Conservation (phyloP, 2,797 vertebrate species). For the Sebastes matsubarae region DNA sequence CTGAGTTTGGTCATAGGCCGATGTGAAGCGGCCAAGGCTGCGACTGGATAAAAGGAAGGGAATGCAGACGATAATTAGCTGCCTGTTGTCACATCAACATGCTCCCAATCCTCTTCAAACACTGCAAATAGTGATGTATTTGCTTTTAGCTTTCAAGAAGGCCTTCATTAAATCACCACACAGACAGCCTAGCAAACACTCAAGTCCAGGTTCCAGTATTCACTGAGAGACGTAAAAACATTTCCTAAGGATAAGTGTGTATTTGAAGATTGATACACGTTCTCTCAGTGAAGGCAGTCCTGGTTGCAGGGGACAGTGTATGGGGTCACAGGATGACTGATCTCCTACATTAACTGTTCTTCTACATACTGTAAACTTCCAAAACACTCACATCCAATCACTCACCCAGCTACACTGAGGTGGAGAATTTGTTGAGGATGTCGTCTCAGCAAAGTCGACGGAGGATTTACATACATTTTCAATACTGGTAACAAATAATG, state of each 20-base stretch:
- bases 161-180: constrained; percentile 23
- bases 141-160: constrained; percentile 1
- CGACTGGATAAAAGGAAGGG: constrained; percentile 76
- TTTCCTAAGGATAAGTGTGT: background rate
- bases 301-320: constrained; percentile 1
- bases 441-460: constrained; percentile 53
- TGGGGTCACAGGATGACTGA: constrained; percentile 9
- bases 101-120: background rate
- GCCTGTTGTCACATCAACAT: background rate
- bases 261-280: background rate
- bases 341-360: constrained; percentile 21
- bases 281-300: constrained; percentile 57
- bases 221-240: constrained; percentile 48
- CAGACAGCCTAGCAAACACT: constrained; percentile 23
- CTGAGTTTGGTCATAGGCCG: constrained; percentile 92
- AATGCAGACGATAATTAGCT: constrained; percentile 29
- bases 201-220: constrained; percentile 40
- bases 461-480: constrained; percentile 30
- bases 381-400: constrained; percentile 30
- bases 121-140: background rate
- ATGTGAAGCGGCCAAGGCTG: constrained; percentile 88
- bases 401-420: constrained; percentile 68
- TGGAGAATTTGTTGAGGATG: constrained; percentile 49
- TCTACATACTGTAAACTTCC: constrained; percentile 1
- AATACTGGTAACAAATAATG: constrained; percentile 22